Evolutionary conservation across 2,113 vertebrate genomes (phyloP).

Genomic region (Herpetotheres cachinnans): DNA sequence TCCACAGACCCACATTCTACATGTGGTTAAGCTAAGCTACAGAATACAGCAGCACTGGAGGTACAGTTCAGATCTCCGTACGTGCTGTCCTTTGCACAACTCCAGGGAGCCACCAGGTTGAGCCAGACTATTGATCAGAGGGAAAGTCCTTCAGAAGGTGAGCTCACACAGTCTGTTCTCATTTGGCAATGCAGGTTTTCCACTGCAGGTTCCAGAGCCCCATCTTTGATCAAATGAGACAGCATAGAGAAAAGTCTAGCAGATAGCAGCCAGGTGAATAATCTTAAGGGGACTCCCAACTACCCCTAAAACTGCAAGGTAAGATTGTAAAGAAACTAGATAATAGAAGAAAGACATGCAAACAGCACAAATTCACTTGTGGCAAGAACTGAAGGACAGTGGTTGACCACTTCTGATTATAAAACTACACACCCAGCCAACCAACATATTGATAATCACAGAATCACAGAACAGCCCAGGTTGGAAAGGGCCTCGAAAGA

Average conservation of each 20-base stretch:
- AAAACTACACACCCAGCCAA: neutral
- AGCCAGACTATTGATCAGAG: neutral
- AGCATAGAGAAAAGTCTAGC: neutral
- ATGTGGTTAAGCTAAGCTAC: neutral
- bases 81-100: neutral
- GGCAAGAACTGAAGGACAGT: neutral
- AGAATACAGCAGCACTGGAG: neutral
- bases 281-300: neutral
- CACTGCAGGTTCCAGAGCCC: neutral
- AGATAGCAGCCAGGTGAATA: neutral
- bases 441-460: rapidly evolving
- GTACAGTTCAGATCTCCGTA: neutral
- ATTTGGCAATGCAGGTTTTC: neutral
- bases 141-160: neutral
- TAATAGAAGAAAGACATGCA: neutral
- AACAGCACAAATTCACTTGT: neutral
- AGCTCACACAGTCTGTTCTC: rapidly evolving
- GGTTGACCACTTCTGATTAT: neutral
- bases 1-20: neutral
- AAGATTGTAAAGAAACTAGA: neutral
- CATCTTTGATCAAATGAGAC: neutral
- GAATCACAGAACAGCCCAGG: neutral
- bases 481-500: neutral
- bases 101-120: neutral
- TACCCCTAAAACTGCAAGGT: neutral